phyloP scores from a whole-genome alignment of 2,888 invertebrate species.

The Cephus rjabovi region DNA sequence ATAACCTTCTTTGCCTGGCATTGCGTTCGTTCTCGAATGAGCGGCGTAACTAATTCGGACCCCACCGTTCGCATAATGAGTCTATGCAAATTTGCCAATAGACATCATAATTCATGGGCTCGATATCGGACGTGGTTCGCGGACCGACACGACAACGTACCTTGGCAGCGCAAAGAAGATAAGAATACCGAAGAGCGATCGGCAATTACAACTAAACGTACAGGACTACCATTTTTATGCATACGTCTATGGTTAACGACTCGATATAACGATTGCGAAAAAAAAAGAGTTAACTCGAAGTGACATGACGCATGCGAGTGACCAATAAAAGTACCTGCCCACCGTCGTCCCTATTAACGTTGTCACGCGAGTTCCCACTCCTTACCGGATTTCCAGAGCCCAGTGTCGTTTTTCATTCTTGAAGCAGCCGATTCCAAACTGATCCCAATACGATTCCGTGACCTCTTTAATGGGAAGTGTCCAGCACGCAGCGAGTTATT shows the following conservation, averaged over 20 bases:
- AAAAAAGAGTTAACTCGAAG: constrained; percentile 32
- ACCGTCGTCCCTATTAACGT: constrained; percentile 50
- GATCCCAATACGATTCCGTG: neutral
- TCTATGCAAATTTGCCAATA: constrained; percentile 47
- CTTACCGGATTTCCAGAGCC: constrained; percentile 1
- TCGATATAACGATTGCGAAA: constrained; percentile 13
- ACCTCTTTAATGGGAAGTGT: neutral
- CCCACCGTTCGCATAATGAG: neutral
- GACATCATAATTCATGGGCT: constrained; percentile 24
- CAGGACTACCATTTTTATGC: constrained; percentile 16
- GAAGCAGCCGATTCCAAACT: neutral
- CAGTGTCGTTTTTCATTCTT: neutral
- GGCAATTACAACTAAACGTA: constrained; percentile 40
- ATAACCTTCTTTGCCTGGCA: neutral
- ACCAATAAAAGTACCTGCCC: constrained; percentile 50
- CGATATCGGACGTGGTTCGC: constrained; percentile 48
- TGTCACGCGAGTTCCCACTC: neutral
- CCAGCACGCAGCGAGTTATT: neutral
- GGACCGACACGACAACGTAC: constrained; percentile 32
- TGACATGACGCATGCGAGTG: constrained; percentile 54
- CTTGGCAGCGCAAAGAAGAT: constrained; percentile 33
- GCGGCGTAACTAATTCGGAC: constrained; percentile 51
- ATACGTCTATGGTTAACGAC: constrained; percentile 17
- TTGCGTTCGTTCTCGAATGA: neutral
- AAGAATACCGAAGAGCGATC: constrained; percentile 38